Evolutionary conservation across 2,888 invertebrate genomes (phyloP).

Genomic region (Drosophila merina): DNA sequence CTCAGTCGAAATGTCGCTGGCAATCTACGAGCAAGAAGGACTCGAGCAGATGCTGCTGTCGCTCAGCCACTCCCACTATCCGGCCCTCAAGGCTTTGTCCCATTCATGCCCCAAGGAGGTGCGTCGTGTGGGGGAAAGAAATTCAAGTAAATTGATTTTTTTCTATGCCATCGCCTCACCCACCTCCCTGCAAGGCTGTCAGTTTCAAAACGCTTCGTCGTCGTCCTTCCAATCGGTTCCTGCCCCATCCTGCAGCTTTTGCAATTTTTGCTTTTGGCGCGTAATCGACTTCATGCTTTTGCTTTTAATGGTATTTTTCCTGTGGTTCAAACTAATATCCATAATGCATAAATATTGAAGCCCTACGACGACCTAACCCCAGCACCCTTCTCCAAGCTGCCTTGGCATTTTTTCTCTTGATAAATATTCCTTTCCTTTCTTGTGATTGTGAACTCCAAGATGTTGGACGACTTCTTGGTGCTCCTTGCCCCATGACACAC

Average conservation of each 20-base stretch:
- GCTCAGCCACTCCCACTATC: slow-evolving; percentile 42
- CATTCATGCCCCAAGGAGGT: slow-evolving; percentile 56
- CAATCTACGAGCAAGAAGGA: slow-evolving; percentile 66
- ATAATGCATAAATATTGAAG: slow-evolving; percentile 79
- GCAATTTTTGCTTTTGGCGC: slow-evolving; percentile 73
- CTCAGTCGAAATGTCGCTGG: slow-evolving; percentile 70
- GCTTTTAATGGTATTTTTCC: slow-evolving; percentile 81
- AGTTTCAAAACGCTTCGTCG: slow-evolving; percentile 58
- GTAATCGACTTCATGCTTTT: slow-evolving; percentile 80
- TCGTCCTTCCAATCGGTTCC: slow-evolving; percentile 39
- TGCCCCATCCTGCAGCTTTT: slow-evolving; percentile 16
- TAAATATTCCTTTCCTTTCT: slow-evolving; percentile 46
- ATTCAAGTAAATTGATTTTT: slow-evolving; percentile 80
- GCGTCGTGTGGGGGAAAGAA: slow-evolving; percentile 63
- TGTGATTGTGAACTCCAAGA: slow-evolving; percentile 32
- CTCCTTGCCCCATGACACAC: neutral
- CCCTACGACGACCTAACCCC: slow-evolving; percentile 62
- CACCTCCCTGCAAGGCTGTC: slow-evolving; percentile 51
- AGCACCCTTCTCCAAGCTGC: slow-evolving; percentile 53
- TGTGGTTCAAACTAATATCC: slow-evolving; percentile 80
- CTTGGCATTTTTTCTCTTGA: slow-evolving; percentile 75
- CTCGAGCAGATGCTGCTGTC: slow-evolving; percentile 72
- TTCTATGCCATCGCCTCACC: slow-evolving; percentile 54
- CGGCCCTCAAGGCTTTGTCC: slow-evolving; percentile 63
- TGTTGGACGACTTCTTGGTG: slow-evolving; percentile 28